Conservation (phyloP, 53 echinoderm and acorn worm genomes). For the Arbacia lixula region DNA sequence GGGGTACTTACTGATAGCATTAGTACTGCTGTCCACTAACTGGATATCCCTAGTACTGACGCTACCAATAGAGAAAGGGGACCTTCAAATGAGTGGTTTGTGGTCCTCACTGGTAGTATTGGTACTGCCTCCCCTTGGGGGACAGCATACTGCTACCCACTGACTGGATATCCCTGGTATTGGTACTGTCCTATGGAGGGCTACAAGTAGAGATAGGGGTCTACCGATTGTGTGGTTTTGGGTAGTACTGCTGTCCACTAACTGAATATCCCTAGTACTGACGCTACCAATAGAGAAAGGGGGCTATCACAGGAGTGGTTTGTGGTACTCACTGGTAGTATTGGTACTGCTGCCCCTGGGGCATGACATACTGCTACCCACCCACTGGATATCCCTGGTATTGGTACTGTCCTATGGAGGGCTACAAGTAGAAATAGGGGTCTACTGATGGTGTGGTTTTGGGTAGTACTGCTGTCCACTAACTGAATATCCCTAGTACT, state of each 20-base stretch:
- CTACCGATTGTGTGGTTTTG: too few species aligned
- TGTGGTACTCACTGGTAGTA: slow-evolving; percentile 32
- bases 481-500: too few species aligned
- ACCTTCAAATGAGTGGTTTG: too few species aligned
- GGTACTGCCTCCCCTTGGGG: neutral
- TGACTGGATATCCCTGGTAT: too few species aligned
- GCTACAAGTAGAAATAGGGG: too few species aligned
- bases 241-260: too few species aligned
- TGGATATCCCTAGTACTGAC: neutral
- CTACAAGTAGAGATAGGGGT: neutral
- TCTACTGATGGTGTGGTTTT: too few species aligned
- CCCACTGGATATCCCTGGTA: slow-evolving; percentile 34
- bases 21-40: neutral
- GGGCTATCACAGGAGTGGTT: neutral
- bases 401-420: neutral
- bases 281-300: too few species aligned
- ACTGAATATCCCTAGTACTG: too few species aligned
- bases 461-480: too few species aligned
- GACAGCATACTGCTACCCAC: too few species aligned
- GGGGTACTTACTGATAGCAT: slow-evolving; percentile 8
- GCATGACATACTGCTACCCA: neutral
- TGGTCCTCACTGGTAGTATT: slow-evolving; percentile 3
- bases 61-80: too few species aligned
- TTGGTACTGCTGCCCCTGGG: slow-evolving; percentile 15
- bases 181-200: neutral